Conservation (phyloP, 2,797 vertebrate species). For the Sebastes miniatus region DNA sequence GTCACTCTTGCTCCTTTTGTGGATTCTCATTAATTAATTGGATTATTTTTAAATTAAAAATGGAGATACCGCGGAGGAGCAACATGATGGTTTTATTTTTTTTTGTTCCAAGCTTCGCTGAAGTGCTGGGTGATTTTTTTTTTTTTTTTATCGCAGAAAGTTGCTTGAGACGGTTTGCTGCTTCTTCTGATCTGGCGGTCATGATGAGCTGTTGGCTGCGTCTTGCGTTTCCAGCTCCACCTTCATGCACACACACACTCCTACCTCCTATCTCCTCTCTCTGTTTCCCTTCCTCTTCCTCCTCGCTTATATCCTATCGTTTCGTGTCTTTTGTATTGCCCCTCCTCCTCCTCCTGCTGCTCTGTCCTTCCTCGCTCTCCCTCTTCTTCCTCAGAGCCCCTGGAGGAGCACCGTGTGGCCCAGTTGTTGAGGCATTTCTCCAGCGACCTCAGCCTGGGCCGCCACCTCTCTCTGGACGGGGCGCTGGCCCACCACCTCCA, state of each 20-base stretch:
- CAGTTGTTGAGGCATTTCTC: slow-evolving; percentile 94
- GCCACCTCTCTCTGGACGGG: slow-evolving; percentile 90
- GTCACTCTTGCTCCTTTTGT: slow-evolving; percentile 45
- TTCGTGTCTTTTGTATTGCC: slow-evolving; percentile 58
- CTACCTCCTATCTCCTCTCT: neutral
- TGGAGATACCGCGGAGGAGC: slow-evolving; percentile 47
- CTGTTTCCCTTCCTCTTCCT: slow-evolving; percentile 10
- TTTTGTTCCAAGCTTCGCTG: slow-evolving; percentile 23
- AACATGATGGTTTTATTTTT: neutral
- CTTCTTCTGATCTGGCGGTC: slow-evolving; percentile 18
- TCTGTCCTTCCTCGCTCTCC: slow-evolving; percentile 72
- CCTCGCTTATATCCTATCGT: slow-evolving; percentile 40
- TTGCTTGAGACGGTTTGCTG: slow-evolving; percentile 23
- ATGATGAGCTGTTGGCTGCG: slow-evolving; percentile 40
- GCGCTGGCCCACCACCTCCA: slow-evolving; percentile 96
- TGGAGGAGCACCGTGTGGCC: slow-evolving; percentile 93
- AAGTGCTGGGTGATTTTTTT: neutral
- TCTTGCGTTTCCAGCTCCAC: slow-evolving; percentile 13
- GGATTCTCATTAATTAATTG: neutral
- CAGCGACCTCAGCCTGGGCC: slow-evolving; percentile 87
- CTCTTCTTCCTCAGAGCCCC: slow-evolving; percentile 91
- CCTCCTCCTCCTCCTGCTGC: slow-evolving; percentile 57
- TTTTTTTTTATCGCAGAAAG: neutral
- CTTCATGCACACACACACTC: neutral
- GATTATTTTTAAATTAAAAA: neutral